Base-by-base conservation (phyloP, 2,113 vertebrate genomes). In the Papio anubis region DNA sequence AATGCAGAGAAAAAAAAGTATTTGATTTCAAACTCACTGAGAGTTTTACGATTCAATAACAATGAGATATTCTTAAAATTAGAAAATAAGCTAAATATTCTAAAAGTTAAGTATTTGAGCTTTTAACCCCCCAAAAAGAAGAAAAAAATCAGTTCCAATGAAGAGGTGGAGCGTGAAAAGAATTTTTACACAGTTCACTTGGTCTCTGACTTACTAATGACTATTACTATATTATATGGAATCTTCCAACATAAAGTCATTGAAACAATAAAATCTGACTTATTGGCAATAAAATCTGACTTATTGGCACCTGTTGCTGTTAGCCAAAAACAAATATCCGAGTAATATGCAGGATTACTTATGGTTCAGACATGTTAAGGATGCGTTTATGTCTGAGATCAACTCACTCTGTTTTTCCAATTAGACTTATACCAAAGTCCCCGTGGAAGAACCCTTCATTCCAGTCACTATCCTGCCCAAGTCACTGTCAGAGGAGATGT, bases 61-160 rank as follows among this genome's bases (percentile, higher is more conserved):
- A 73, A 27, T 35, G 50, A 91, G 25, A 8, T 57, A 73, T 88
- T 88, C 38, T 55, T 40, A 81, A 94, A 88, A 81, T 91, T 84
- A 87, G 57, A 93, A 97, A 38, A 90, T 5, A 90, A 89, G 17
- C 10, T 92, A 96, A 83, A 11, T 59, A 89, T 84, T 5, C 66
- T 76, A 88, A 96, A 91, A 66, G 48, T 84, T 45, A 90, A 90
- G 16, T 92, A 68, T 84, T 90, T 93, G 50, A 84, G 18, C 35
- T 93, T 93, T 96, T 79, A 91, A 80, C 16, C 45, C 89, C 23
- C 40, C 48, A 6, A 21, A 73, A 88, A 68, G 55, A 72, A 79
- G 6, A 57, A 95, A 23, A 57, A 75, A 91, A 55, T 64, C 10
- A 4, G 0, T 85, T 55, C 30, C 72, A 78, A 27, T 25, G 10